Conservation (phyloP, 2,888 invertebrate species). For the Cerceris rybyensis region DNA sequence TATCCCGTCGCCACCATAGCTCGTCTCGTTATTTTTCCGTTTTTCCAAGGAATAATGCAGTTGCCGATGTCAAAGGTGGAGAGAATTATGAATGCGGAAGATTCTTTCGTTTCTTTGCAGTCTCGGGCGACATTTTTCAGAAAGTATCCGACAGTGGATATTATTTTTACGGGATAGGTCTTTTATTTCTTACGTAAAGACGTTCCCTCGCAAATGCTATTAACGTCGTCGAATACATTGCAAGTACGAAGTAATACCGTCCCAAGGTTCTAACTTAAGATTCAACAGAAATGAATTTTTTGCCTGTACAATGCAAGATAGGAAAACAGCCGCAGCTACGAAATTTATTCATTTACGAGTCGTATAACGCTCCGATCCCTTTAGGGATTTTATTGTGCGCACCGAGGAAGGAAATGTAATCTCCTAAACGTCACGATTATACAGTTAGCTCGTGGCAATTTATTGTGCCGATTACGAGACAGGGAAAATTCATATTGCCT, state of each 20-base stretch:
- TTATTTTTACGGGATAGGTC: background rate
- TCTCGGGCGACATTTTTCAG: background rate
- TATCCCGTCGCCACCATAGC: too few species aligned
- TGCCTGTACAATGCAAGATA: background rate
- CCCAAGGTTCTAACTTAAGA: background rate
- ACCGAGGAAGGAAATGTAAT: constrained; percentile 29
- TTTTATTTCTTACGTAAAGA: too few species aligned
- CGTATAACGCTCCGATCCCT: constrained; percentile 3
- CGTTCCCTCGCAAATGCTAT: too few species aligned
- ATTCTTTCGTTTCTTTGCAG: too few species aligned
- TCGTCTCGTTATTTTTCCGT: too few species aligned
- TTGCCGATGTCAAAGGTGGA: too few species aligned
- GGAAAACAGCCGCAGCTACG: background rate
- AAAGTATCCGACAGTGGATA: background rate
- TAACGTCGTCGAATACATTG: background rate
- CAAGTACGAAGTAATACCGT: background rate
- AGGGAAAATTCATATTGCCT: constrained; percentile 55
- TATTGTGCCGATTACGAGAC: constrained; percentile 59
- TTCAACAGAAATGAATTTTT: constrained; percentile 7
- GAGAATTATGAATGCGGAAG: too few species aligned
- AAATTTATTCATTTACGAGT: constrained; percentile 13
- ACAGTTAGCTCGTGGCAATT: constrained; percentile 46
- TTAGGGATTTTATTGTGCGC: constrained; percentile 19
- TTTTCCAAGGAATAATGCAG: too few species aligned
- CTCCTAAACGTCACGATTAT: constrained; percentile 49